Percentiles rank a stretch among this genome's conserved stretches.
These are phyloP conservation scores for Monopterus albus DNA, from an alignment of 2,113 vertebrate species.

Conservation along the genomic window DNA sequence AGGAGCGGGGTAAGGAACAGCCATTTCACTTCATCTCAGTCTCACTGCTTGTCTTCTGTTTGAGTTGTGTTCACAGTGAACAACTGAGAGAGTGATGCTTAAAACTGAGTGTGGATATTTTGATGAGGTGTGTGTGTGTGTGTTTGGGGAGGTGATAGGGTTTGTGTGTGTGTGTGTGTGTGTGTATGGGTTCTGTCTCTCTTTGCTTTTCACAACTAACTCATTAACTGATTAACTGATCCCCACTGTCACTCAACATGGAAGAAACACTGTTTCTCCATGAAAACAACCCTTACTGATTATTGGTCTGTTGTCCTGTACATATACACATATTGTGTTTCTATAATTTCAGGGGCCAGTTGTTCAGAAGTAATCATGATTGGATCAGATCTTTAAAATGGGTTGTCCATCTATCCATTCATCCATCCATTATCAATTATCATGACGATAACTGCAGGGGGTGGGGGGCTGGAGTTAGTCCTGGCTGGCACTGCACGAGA, in stretches of 20 bases:
- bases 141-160: neutral
- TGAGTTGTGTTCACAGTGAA: conserved; percentile 38
- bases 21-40: conserved; percentile 65
- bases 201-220: neutral
- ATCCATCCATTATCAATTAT: too few relatives aligned
- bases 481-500: too few relatives aligned
- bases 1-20: conserved; percentile 35
- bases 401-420: too few relatives aligned
- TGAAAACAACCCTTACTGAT: conserved; percentile 25
- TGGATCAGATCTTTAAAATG: too few relatives aligned
- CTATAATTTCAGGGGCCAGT: too few relatives aligned
- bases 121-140: neutral
- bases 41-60: conserved; percentile 37
- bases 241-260: conserved; percentile 17
- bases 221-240: conserved; percentile 23
- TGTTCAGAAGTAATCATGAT: too few relatives aligned
- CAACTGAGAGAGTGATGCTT: conserved; percentile 17
- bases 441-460: too few relatives aligned
- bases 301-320: too few relatives aligned
- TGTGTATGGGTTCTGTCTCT: too few relatives aligned
- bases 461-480: too few relatives aligned
- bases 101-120: neutral
- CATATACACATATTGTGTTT: too few relatives aligned
- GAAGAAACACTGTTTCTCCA: conserved; percentile 29
- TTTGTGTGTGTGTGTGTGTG: neutral